These are phyloP conservation scores for Gymnorhina tibicen DNA, from an alignment of 2,113 vertebrate genomes.

Conservation along the genomic window DNA sequence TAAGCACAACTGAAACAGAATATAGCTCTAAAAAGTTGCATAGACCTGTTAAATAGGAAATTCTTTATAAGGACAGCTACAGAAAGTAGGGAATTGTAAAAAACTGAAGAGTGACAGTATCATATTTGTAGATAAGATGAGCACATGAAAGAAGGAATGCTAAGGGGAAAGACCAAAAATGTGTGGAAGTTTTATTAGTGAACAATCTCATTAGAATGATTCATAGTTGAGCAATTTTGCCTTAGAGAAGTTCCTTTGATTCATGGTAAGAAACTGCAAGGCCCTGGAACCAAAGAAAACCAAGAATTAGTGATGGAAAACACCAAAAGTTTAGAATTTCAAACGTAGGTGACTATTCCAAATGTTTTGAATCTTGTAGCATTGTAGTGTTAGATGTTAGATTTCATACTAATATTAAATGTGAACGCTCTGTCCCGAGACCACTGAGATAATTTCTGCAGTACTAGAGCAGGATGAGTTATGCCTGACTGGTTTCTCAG, in stretches of 20 bases:
- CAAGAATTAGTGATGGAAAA: constrained; percentile 21
- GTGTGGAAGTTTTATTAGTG: not conserved
- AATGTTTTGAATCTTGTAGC: not conserved
- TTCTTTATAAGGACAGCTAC: not conserved
- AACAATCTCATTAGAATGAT: not conserved
- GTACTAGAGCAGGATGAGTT: not conserved
- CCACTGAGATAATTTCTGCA: not conserved
- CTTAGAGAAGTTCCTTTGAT: constrained; percentile 18
- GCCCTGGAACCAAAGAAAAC: not conserved
- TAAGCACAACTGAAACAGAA: not conserved
- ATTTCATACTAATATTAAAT: not conserved
- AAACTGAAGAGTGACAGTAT: not conserved
- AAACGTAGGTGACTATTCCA: not conserved
- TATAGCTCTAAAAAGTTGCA: not conserved
- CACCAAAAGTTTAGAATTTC: not conserved
- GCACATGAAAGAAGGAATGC: not conserved
- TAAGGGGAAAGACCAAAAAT: not conserved
- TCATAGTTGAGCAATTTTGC: constrained; percentile 24
- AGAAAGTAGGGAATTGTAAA: not conserved
- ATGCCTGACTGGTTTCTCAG: not conserved
- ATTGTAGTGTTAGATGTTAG: not conserved
- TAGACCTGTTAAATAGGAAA: not conserved
- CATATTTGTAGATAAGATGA: not conserved
- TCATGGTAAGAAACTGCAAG: not conserved
- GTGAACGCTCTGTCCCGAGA: not conserved